Conservation (phyloP, 2,797 vertebrate species). For the Tenualosa thibaudeaui region DNA sequence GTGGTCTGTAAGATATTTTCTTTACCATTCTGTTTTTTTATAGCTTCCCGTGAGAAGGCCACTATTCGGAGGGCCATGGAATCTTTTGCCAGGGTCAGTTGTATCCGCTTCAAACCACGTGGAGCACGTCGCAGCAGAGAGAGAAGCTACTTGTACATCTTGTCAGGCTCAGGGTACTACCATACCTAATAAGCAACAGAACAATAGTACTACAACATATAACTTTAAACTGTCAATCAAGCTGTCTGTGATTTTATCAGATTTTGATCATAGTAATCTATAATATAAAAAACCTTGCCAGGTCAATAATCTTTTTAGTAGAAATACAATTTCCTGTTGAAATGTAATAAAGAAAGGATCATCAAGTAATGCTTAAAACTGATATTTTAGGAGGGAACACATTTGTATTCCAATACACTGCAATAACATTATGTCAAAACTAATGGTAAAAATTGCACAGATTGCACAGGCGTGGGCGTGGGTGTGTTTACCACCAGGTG, state of each 20-base stretch:
- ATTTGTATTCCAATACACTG: not conserved
- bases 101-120: not conserved
- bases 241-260: too few species aligned
- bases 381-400: not conserved
- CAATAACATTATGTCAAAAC: too few species aligned
- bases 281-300: too few species aligned
- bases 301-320: too few species aligned
- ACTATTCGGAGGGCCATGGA: not conserved
- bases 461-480: too few species aligned
- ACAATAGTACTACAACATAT: too few species aligned
- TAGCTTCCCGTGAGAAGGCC: not conserved
- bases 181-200: too few species aligned
- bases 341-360: too few species aligned
- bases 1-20: not conserved
- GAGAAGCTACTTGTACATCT: not conserved
- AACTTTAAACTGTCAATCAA: too few species aligned
- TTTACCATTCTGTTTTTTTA: not conserved
- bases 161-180: not conserved
- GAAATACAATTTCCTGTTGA: too few species aligned
- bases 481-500: constrained; percentile 37
- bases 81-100: not conserved
- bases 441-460: too few species aligned
- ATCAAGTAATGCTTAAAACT: not conserved
- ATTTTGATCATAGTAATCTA: too few species aligned
- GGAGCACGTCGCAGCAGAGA: not conserved